These are phyloP conservation scores for Noctua comes DNA, from an alignment of 2,888 invertebrate species.

Conservation along the genomic window DNA sequence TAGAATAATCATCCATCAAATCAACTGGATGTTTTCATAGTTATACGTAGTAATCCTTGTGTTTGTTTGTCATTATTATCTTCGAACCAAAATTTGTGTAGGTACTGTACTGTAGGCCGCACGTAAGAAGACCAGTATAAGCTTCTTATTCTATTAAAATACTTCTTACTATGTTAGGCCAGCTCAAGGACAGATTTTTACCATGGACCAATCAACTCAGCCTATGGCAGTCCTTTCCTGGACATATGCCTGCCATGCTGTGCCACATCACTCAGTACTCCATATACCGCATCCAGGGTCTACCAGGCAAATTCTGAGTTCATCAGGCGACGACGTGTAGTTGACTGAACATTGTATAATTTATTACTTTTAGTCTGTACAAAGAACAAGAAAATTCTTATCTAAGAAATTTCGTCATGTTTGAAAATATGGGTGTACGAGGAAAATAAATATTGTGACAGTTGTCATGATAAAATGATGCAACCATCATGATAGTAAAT, in stretches of 20 bases:
- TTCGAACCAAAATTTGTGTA: not conserved
- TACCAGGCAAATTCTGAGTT: not conserved
- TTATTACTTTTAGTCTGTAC: not conserved
- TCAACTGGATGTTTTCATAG: not conserved
- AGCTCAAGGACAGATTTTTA: not conserved
- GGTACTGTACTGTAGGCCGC: not conserved
- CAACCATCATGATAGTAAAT: not conserved
- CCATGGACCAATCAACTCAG: not conserved
- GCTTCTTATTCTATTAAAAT: not conserved
- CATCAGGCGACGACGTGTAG: not conserved
- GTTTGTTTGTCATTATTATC: slow-evolving; percentile 1
- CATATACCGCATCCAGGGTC: not conserved
- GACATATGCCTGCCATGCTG: not conserved
- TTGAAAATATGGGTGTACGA: not conserved
- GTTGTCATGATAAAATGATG: not conserved
- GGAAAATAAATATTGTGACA: slow-evolving; percentile 2
- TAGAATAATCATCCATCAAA: not conserved
- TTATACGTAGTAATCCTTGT: not conserved
- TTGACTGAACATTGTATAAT: not conserved
- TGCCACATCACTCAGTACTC: not conserved
- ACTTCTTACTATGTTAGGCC: not conserved
- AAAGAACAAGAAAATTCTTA: not conserved
- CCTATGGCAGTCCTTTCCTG: not conserved
- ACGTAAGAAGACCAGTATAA: not conserved
- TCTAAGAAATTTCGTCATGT: not conserved